A percentile compares a stretch with the other conserved stretches of the same genome.
Conservation (phyloP, 2,113 vertebrate genomes). For the Sturnus vulgaris region DNA sequence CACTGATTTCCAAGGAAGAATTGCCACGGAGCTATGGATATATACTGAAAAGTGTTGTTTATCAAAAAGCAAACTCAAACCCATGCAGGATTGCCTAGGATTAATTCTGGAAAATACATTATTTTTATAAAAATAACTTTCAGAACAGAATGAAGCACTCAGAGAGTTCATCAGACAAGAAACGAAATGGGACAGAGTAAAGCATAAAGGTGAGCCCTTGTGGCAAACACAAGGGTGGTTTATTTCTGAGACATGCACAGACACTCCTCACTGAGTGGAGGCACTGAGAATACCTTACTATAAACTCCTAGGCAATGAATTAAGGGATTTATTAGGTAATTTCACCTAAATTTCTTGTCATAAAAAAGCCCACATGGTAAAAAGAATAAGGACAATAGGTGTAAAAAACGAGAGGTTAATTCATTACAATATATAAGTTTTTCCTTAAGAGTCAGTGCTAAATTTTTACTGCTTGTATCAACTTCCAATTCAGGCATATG, state of each 20-base stretch:
- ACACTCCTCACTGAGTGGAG: rapidly evolving
- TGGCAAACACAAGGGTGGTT: neutral
- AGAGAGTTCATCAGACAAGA: neutral
- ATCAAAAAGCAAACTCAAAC: neutral
- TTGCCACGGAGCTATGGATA: neutral
- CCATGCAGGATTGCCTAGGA: neutral
- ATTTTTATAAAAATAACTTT: neutral
- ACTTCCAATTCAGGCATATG: neutral
- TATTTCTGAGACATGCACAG: neutral
- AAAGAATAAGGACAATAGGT: neutral
- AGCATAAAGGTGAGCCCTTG: neutral
- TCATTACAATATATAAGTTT: neutral
- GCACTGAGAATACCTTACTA: neutral
- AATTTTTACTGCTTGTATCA: neutral
- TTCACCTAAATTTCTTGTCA: neutral
- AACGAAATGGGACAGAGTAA: neutral
- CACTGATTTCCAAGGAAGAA: neutral
- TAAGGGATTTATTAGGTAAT: neutral
- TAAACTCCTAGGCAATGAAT: neutral
- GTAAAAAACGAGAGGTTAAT: neutral
- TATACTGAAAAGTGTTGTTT: neutral
- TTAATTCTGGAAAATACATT: neutral
- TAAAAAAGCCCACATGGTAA: neutral
- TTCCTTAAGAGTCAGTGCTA: neutral
- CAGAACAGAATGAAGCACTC: neutral